These are phyloP conservation scores for Pachyrhynchus sulphureomaculatus DNA, from an alignment of 1,140 invertebrate genomes.

Conservation along the genomic window DNA sequence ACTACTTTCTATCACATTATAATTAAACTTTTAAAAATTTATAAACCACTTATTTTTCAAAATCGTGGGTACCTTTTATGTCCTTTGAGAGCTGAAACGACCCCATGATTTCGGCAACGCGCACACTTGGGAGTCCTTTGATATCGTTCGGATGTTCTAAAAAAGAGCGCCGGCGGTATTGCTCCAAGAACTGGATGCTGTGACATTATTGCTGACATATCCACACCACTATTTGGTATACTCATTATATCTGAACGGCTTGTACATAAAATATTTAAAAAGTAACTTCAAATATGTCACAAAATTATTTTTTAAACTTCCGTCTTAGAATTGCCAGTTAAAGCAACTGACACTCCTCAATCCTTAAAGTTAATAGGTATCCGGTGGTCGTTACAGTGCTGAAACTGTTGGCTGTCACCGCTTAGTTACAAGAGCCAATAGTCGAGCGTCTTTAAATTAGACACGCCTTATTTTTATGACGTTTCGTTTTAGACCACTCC, in stretches of 20 bases:
- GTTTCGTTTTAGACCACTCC: slow-evolving; percentile 30
- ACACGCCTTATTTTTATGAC: slow-evolving; percentile 37
- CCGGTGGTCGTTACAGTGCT: slow-evolving; percentile 44
- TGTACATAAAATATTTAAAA: slow-evolving; percentile 5
- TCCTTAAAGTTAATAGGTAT: slow-evolving; percentile 34
- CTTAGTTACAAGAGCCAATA: slow-evolving; percentile 42
- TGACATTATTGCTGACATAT: slow-evolving; percentile 77
- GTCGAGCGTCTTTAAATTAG: not conserved
- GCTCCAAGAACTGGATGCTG: slow-evolving; percentile 81
- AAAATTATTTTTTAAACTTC: slow-evolving; percentile 5
- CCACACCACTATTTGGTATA: slow-evolving; percentile 73
- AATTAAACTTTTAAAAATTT: too few relatives aligned
- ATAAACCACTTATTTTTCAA: too few relatives aligned
- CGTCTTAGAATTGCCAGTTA: slow-evolving; percentile 29
- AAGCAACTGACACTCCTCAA: slow-evolving; percentile 27
- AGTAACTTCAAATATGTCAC: not conserved
- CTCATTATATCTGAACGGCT: slow-evolving; percentile 62
- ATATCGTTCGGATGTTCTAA: slow-evolving; percentile 88
- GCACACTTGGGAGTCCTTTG: slow-evolving; percentile 99
- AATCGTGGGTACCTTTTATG: slow-evolving; percentile 81
- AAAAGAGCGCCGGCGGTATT: slow-evolving; percentile 77
- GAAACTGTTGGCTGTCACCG: slow-evolving; percentile 45
- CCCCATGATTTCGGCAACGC: slow-evolving; percentile 95
- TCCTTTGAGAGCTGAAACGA: slow-evolving; percentile 96
- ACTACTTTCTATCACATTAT: too few relatives aligned